These are phyloP conservation scores for Amaurobius ferox DNA, from an alignment of 2,888 invertebrate genomes.

Conservation along the genomic window DNA sequence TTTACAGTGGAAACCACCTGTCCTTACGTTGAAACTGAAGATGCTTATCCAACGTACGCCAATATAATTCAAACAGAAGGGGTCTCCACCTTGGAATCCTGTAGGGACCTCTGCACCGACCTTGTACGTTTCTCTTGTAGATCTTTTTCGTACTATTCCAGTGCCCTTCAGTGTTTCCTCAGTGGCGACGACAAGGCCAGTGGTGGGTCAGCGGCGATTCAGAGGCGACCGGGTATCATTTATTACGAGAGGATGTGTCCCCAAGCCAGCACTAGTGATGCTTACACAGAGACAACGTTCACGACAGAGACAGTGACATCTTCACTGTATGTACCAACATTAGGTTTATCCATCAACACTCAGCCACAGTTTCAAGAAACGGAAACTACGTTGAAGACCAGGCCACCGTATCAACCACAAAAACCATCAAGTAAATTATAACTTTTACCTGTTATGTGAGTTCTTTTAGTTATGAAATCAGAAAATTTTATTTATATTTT, in stretches of 20 bases:
- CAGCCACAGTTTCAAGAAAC: slow-evolving; percentile 45
- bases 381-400: slow-evolving; percentile 44
- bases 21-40: slow-evolving; percentile 73
- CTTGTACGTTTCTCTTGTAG: slow-evolving; percentile 78
- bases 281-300: slow-evolving; percentile 4
- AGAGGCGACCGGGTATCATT: slow-evolving; percentile 72
- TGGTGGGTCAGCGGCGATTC: slow-evolving; percentile 71
- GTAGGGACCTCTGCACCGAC: slow-evolving; percentile 77
- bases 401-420: slow-evolving; percentile 55
- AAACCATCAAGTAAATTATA: slow-evolving; percentile 53
- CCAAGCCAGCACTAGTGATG: slow-evolving; percentile 20
- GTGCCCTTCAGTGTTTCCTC: slow-evolving; percentile 78
- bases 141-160: slow-evolving; percentile 78
- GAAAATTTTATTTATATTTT: too few species aligned
- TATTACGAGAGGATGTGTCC: slow-evolving; percentile 74
- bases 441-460: too few species aligned
- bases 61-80: slow-evolving; percentile 75
- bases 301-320: slow-evolving; percentile 22
- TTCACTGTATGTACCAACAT: slow-evolving; percentile 17
- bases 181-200: slow-evolving; percentile 76
- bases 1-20: slow-evolving; percentile 65
- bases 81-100: slow-evolving; percentile 77
- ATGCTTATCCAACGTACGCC: slow-evolving; percentile 74
- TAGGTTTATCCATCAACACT: slow-evolving; percentile 24
- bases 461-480: too few species aligned